Evolutionary conservation across 2,113 vertebrate species (phyloP).

Genomic region (Pardalotus punctatus): DNA sequence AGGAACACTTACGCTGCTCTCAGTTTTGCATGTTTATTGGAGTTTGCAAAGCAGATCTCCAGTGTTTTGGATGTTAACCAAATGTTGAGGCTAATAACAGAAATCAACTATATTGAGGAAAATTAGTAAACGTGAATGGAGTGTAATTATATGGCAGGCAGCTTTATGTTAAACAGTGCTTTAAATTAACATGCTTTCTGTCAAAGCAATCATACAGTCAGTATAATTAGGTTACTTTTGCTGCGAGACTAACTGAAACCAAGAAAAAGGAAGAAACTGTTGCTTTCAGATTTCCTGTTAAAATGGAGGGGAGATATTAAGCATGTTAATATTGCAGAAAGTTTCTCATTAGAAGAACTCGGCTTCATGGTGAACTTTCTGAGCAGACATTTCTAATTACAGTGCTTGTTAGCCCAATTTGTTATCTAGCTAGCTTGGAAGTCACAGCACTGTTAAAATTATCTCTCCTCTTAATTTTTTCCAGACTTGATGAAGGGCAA

Average conservation of each 20-base stretch:
- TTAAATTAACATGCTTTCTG: slow-evolving; percentile 56
- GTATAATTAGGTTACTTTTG: slow-evolving; percentile 42
- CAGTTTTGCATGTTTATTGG: slow-evolving; percentile 22
- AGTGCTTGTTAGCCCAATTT: slow-evolving; percentile 41
- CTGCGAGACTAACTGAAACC: slow-evolving; percentile 24
- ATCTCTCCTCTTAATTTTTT: slow-evolving; percentile 23
- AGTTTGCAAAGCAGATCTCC: slow-evolving; percentile 54
- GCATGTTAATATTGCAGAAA: slow-evolving; percentile 26
- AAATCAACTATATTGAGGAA: slow-evolving; percentile 56
- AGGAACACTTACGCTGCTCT: background rate
- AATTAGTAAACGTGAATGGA: slow-evolving; percentile 63
- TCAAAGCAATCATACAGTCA: slow-evolving; percentile 4
- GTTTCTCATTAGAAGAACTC: background rate
- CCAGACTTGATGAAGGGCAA: slow-evolving; percentile 10
- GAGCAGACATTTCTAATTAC: slow-evolving; percentile 42
- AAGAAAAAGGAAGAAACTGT: slow-evolving; percentile 34
- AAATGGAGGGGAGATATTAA: background rate
- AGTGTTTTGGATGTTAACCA: slow-evolving; percentile 43
- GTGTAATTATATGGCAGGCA: slow-evolving; percentile 61
- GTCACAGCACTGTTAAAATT: slow-evolving; percentile 36
- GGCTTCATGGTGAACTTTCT: slow-evolving; percentile 6
- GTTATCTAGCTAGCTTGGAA: slow-evolving; percentile 22
- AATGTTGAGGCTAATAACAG: slow-evolving; percentile 54
- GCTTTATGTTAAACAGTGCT: slow-evolving; percentile 59
- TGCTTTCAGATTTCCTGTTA: background rate